A percentile compares a stretch with the other conserved stretches of the same genome.
Evolutionary conservation across 2,888 invertebrate genomes (phyloP).

Genomic region (Cerceris ruficornis): DNA sequence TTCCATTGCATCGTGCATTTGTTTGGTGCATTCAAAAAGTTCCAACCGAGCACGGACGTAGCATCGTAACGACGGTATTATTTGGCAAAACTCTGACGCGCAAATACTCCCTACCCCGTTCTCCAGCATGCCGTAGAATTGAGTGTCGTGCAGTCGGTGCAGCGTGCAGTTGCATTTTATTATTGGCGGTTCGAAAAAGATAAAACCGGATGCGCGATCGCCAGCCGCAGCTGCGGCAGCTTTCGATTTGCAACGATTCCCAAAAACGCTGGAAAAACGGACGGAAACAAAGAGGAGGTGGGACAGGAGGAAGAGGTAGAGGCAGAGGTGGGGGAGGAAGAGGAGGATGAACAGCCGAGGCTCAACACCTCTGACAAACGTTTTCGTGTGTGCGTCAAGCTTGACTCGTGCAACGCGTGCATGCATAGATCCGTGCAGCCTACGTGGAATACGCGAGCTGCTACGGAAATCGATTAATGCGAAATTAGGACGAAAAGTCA

Average conservation of each 20-base stretch:
- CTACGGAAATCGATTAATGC: slow-evolving; percentile 58
- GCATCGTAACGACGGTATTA: slow-evolving; percentile 8
- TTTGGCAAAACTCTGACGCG: neutral
- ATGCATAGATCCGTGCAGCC: slow-evolving; percentile 6
- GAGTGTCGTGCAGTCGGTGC: neutral
- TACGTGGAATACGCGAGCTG: slow-evolving; percentile 20
- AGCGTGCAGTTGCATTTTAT: slow-evolving; percentile 36
- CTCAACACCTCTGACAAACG: no score
- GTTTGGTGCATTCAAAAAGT: neutral
- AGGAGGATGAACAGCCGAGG: no score
- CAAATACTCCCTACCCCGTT: no score
- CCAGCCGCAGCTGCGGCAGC: slow-evolving; percentile 36
- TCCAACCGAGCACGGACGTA: neutral
- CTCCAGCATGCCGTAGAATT: neutral
- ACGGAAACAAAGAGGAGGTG: no score
- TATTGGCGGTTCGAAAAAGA: slow-evolving; percentile 16
- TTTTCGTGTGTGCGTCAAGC: neutral
- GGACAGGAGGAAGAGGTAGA: no score
- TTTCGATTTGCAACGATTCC: slow-evolving; percentile 33
- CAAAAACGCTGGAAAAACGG: neutral
- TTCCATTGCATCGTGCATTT: neutral
- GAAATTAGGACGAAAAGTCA: slow-evolving; percentile 65
- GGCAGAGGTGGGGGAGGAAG: no score
- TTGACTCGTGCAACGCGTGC: slow-evolving; percentile 28
- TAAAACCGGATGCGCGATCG: slow-evolving; percentile 23